Evolutionary conservation across 37 sponge, comb jelly and placozoan genomes (phyloP), one percentile per base, ranked within the genome.

Genomic region (Tethya wilhelma): DNA sequence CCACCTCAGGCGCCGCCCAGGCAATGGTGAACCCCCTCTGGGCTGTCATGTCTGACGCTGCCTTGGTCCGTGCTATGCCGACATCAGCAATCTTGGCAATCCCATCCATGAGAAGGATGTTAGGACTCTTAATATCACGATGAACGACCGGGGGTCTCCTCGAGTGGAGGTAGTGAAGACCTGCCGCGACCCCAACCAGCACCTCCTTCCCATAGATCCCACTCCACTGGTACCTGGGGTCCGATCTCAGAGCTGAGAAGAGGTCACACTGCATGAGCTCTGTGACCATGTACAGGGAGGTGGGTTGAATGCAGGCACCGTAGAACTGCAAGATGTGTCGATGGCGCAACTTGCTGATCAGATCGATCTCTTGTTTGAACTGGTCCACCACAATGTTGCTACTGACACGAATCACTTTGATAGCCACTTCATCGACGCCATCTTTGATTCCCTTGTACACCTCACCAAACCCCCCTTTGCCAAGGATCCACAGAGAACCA

Each of bases 1-100:
- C 76, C 34, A 96, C 96, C 56, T 96, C 96, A n/a, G 96, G 96
- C 1, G 96, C 93, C 14, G 93, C 93, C 96, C 96, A 96, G n/a
- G 93, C 93, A 2, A 84, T 77, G 2, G 91, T 96, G 91, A 77
- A 96, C 0, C 94, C 94, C 29, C 68, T 79, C 88, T 96, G 96
- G 29, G 96, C 93, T 8, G 96, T 96, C 96, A 96, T 96, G 64
- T 92, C 88, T n/a, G 88, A 79, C 0, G 82, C 66, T 38, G 67
- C 77, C 72, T 86, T 96, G 33, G 91, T 87, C 14, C 93, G 79
- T 23, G 96, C 96, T 43, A 96, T 56, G 0, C 96, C 96, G 32
- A 96, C 90, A 64, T 96, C 96, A 20, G 91, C 96, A 66, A 96
- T 93, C 86, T 96, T 96, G 6, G 96, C 88, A n/a, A 90, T 32